phyloP scores from a whole-genome alignment of 2,113 vertebrate species.

The Stigmatopora argus region DNA sequence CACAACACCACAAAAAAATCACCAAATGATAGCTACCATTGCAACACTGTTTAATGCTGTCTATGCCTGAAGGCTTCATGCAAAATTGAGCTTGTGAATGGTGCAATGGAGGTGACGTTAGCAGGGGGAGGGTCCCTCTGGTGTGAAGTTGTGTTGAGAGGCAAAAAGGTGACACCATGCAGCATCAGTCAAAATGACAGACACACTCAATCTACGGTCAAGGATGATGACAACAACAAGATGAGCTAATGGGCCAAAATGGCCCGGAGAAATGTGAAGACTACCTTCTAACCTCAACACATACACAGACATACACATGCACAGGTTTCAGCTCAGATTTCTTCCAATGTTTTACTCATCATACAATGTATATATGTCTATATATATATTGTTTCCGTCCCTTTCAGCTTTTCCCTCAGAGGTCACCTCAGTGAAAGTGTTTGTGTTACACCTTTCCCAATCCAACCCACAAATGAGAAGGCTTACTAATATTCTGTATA shows the following conservation, averaged over 20 bases:
- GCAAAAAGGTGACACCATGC: conserved; percentile 31
- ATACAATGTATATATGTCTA: background rate
- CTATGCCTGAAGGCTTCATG: conserved; percentile 53
- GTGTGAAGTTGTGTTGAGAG: conserved; percentile 25
- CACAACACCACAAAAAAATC: conserved; percentile 22
- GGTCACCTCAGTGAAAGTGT: no score
- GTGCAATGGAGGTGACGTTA: conserved; percentile 25
- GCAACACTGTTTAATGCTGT: conserved; percentile 38
- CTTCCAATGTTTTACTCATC: conserved; percentile 5
- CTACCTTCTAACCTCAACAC: conserved; percentile 35
- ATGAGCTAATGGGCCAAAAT: conserved; percentile 41
- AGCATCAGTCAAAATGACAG: conserved; percentile 48
- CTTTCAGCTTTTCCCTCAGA: no score
- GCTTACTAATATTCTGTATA: no score
- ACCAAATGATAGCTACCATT: conserved; percentile 37
- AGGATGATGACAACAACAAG: conserved; percentile 48
- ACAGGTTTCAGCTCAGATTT: conserved; percentile 27
- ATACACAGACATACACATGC: conserved; percentile 26
- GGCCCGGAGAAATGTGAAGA: conserved; percentile 46
- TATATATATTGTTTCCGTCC: no score
- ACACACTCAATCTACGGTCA: conserved; percentile 42
- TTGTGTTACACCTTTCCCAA: no score
- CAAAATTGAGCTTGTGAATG: conserved; percentile 17
- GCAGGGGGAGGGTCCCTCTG: conserved; percentile 13
- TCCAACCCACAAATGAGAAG: no score